Conservation (phyloP, 2,797 vertebrate species). For the Odontamblyopus rebecca region DNA sequence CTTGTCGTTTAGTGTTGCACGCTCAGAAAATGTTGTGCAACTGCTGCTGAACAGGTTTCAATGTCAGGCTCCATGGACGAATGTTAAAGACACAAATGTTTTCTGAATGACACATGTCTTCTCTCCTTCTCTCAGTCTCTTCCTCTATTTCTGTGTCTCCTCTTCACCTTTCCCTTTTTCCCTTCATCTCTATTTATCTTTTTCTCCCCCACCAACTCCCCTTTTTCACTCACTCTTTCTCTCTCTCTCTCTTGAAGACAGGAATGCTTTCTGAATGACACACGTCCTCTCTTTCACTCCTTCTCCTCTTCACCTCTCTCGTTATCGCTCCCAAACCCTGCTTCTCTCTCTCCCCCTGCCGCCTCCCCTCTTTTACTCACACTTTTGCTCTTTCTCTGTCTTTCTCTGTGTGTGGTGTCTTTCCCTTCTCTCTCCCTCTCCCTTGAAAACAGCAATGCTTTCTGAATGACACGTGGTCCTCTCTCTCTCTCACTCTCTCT, state of each 20-base stretch:
- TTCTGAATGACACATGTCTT: constrained; percentile 31
- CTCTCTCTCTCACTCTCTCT: too few species aligned
- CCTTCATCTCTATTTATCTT: neutral
- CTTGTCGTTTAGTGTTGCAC: neutral
- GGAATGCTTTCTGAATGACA: too few species aligned
- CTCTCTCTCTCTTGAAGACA: neutral
- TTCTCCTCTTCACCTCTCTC: too few species aligned
- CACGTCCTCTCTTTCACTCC: neutral
- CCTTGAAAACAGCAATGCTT: neutral
- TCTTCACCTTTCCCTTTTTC: too few species aligned
- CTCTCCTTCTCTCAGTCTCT: neutral
- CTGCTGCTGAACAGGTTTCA: constrained; percentile 69
- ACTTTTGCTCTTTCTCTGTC: neutral
- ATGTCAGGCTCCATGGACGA: constrained; percentile 23
- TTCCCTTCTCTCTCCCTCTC: neutral
- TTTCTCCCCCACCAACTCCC: neutral
- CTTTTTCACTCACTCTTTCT: too few species aligned
- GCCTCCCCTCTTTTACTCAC: too few species aligned
- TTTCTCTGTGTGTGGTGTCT: too few species aligned
- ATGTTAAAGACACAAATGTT: constrained; percentile 50
- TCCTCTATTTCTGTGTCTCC: neutral
- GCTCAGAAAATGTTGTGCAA: constrained; percentile 44
- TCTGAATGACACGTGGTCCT: too few species aligned
- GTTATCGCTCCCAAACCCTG: too few species aligned
- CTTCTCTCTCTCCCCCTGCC: neutral